Base-by-base conservation (phyloP, 2,113 vertebrate species). In the Ammospiza nelsoni region DNA sequence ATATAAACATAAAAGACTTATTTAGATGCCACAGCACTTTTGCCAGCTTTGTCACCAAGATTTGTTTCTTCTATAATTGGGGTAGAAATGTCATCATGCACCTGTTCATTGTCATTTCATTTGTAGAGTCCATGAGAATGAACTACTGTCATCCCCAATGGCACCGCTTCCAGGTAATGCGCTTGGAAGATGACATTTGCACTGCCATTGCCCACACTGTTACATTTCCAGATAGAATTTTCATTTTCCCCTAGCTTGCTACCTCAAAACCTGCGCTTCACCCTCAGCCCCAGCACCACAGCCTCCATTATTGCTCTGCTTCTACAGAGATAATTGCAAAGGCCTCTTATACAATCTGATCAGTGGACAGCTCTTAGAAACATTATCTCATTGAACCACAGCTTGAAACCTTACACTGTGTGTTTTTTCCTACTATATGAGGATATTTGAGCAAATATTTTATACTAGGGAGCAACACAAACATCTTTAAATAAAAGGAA, bases 401-500 rank as follows among this genome's bases (percentile, higher is more conserved):
- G 46, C 72, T 95, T 49, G 71, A 91, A 89, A 77, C 6, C 17
- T 44, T 66, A 16, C 46, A 87, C 86, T 46, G 33, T 61, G 80
- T 11, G 13, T 12, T 68, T 48, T 63, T 81, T 44, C 57, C 65
- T 87, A 87, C 73, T 59, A 59, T 33, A 92, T 35, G 14, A 74
- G 69, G 89, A 78, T 87, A 66, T 75, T 25, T 81, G 27, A 63
- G 15, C 15, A 92, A 96, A 18, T 88, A 90, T 71, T 77, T 84
- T 87, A 84, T 65, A 89, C 57, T 68, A 63, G 21, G 74, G 21
- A 82, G 66, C 39, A 82, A 95, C 27, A 92, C 41, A 93, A 95
- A 92, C 58, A 39, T 74, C 54, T 96, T 95, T 86, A 92, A 94
- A 90, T 71, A 76, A 92, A 90, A 75, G 72, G 62, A 94, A 96